phyloP scores from a whole-genome alignment of 1,140 invertebrate genomes.

The Elymnias hypermnestra region DNA sequence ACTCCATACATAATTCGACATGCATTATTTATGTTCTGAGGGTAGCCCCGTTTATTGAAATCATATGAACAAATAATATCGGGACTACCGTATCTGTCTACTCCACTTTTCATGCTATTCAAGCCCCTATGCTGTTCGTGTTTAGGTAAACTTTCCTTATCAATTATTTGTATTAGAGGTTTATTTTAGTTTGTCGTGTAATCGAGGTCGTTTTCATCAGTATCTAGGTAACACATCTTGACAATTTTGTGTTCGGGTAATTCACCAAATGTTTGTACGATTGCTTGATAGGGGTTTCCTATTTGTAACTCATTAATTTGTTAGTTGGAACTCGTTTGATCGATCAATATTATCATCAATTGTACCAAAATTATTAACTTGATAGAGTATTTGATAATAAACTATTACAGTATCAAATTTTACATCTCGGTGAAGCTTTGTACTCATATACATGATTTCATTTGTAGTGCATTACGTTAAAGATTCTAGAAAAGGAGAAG shows the following conservation, averaged over 20 bases:
- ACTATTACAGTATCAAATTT: no score
- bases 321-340: constrained; percentile 17
- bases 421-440: no score
- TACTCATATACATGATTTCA: no score
- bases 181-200: not conserved
- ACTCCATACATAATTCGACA: constrained; percentile 51
- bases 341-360: constrained; percentile 1
- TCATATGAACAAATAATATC: constrained; percentile 44
- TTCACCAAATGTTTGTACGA: constrained; percentile 27
- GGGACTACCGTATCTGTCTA: constrained; percentile 11
- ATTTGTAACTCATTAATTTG: constrained; percentile 36
- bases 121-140: constrained; percentile 6
- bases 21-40: constrained; percentile 60
- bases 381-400: not conserved
- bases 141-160: constrained; percentile 6
- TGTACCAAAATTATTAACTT: not conserved
- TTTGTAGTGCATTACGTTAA: no score
- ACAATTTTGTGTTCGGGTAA: constrained; percentile 28
- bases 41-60: constrained; percentile 56
- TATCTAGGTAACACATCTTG: constrained; percentile 36
- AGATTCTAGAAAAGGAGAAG: no score
- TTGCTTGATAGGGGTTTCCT: constrained; percentile 31
- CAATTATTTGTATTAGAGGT: not conserved
- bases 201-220: constrained; percentile 17
- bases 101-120: not conserved